Conservation (phyloP, 2,797 vertebrate genomes). For the Psittacula echo region DNA sequence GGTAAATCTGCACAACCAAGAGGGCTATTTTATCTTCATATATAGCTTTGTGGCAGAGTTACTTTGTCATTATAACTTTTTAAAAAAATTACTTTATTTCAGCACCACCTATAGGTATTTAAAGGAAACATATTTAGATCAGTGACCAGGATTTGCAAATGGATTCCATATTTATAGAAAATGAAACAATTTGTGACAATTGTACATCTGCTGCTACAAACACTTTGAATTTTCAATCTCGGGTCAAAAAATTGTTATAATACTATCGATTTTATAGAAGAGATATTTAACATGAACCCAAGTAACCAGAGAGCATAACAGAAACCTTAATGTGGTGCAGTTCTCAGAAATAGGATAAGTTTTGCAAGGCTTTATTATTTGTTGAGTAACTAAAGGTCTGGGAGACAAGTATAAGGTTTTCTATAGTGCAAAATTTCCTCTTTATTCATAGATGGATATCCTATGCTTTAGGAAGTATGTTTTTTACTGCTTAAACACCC, state of each 20-base stretch:
- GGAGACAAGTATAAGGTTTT: background rate
- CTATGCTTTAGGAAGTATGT: background rate
- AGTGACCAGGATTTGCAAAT: background rate
- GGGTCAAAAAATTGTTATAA: background rate
- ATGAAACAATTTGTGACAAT: background rate
- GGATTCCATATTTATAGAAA: background rate
- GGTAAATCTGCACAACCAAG: background rate
- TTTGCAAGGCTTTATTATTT: background rate
- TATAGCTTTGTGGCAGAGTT: background rate
- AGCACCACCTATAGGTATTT: conserved; percentile 51
- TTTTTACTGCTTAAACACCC: background rate
- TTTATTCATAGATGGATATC: background rate
- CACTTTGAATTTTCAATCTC: background rate
- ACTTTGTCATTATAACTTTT: background rate
- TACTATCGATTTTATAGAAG: background rate
- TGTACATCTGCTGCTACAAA: background rate
- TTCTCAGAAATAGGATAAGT: background rate
- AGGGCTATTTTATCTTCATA: no score
- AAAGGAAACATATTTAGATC: background rate
- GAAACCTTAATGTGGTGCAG: background rate
- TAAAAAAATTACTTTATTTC: background rate
- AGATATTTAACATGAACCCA: background rate
- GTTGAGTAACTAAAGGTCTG: background rate
- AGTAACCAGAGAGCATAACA: background rate
- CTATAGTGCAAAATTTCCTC: background rate